These are phyloP conservation scores for Varanus salvator DNA, from an alignment of 2,113 vertebrate genomes.

Conservation along the genomic window DNA sequence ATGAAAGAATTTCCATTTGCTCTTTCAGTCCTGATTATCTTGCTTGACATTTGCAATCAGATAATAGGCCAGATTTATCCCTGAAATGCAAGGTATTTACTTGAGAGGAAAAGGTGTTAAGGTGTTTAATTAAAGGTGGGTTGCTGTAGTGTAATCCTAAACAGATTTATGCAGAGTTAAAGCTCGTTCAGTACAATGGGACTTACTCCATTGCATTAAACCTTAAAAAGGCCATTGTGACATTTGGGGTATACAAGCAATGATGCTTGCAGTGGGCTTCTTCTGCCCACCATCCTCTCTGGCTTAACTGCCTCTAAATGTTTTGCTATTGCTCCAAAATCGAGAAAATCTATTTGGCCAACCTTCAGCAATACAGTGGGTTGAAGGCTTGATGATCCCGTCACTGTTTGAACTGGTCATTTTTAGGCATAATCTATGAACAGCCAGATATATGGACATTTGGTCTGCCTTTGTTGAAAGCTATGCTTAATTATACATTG, in stretches of 20 bases:
- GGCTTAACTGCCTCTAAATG: not conserved
- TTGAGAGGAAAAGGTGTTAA: not conserved
- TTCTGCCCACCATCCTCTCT: not conserved
- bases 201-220: not conserved
- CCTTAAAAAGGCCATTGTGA: not conserved
- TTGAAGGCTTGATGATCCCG: not conserved
- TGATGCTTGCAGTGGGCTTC: not conserved
- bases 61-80: conserved; percentile 27
- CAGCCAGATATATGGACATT: too few relatives aligned
- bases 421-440: too few relatives aligned
- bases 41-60: not conserved
- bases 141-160: not conserved
- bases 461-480: too few relatives aligned
- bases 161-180: not conserved
- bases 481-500: too few relatives aligned
- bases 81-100: conserved; percentile 3
- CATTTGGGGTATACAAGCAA: not conserved
- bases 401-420: too few relatives aligned
- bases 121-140: conserved; percentile 2
- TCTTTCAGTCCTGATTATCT: conserved; percentile 34
- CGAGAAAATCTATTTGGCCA: not conserved
- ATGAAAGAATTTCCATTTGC: conserved; percentile 57
- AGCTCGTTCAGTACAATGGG: not conserved
- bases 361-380: too few relatives aligned
- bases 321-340: not conserved